Percentiles rank a stretch among this genome's conserved stretches.
These are phyloP conservation scores for Platichthys flesus DNA, from an alignment of 2,113 vertebrate genomes.

Conservation along the genomic window DNA sequence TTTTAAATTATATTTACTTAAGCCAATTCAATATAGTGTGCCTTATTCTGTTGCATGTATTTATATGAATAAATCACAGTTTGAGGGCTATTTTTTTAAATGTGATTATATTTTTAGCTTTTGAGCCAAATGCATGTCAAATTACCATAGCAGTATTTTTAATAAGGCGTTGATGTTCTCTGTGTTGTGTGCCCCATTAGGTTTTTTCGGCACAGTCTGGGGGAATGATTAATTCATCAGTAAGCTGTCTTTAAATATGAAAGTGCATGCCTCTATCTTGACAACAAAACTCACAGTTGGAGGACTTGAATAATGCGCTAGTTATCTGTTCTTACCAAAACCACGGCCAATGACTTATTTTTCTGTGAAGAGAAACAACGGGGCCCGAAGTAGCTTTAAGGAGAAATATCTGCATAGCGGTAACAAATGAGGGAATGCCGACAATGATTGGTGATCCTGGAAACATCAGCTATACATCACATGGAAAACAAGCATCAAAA, in stretches of 20 bases:
- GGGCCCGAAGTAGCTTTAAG: neutral
- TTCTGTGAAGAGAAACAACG: constrained; percentile 3
- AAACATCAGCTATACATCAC: constrained; percentile 8
- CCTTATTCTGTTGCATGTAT: neutral
- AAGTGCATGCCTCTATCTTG: constrained; percentile 33
- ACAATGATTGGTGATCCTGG: neutral
- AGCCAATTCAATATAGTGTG: neutral
- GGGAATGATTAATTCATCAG: constrained; percentile 64
- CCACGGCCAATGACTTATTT: constrained; percentile 8
- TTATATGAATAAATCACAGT: neutral
- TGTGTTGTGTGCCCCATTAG: constrained; percentile 35
- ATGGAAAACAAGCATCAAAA: constrained; percentile 15
- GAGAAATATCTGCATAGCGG: constrained; percentile 15
- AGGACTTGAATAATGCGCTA: constrained; percentile 7
- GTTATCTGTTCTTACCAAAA: constrained; percentile 13
- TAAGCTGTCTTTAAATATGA: constrained; percentile 52
- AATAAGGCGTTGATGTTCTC: constrained; percentile 32
- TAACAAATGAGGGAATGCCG: neutral
- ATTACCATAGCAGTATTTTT: constrained; percentile 7
- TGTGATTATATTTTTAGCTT: neutral
- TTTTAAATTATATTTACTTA: constrained; percentile 37
- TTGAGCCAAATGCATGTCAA: neutral
- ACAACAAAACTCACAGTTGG: constrained; percentile 23
- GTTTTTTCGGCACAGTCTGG: constrained; percentile 26
- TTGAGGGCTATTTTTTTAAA: neutral